Conservation (phyloP, 2,797 vertebrate species). For the Neomorphus geoffroyi region DNA sequence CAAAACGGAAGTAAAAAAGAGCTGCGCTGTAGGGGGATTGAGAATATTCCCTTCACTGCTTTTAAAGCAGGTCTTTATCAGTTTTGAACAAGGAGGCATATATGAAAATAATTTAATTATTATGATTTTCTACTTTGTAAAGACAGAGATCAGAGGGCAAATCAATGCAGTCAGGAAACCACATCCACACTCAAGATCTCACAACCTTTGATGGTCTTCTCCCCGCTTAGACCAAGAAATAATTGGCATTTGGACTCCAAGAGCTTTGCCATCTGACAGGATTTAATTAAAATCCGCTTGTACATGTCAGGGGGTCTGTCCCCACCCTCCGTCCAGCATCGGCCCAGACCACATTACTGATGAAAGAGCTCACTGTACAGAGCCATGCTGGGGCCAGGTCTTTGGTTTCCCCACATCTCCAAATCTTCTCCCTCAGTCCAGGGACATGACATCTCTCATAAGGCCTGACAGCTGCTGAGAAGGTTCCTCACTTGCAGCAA, state of each 20-base stretch:
- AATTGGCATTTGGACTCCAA: background rate
- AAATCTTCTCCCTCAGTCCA: background rate
- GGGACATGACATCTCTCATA: background rate
- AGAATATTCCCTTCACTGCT: background rate
- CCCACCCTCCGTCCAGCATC: background rate
- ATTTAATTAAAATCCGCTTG: constrained; percentile 33
- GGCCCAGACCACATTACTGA: background rate
- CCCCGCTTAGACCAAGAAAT: background rate
- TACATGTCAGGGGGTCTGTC: background rate
- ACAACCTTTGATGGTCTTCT: background rate
- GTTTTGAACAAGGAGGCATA: background rate
- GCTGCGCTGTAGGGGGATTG: background rate
- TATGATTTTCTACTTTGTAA: background rate
- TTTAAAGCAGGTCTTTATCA: background rate
- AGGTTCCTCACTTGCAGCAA: background rate
- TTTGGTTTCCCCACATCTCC: background rate
- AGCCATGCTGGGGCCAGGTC: background rate
- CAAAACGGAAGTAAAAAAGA: background rate
- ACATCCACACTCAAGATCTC: background rate
- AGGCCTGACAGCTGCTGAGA: background rate
- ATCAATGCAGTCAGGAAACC: background rate
- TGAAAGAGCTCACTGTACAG: fast-evolving
- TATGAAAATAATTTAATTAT: background rate
- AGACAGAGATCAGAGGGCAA: background rate
- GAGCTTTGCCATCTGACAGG: background rate